Evolutionary conservation across 1,140 invertebrate genomes (phyloP).

Genomic region (Leptinotarsa undecemlineata): DNA sequence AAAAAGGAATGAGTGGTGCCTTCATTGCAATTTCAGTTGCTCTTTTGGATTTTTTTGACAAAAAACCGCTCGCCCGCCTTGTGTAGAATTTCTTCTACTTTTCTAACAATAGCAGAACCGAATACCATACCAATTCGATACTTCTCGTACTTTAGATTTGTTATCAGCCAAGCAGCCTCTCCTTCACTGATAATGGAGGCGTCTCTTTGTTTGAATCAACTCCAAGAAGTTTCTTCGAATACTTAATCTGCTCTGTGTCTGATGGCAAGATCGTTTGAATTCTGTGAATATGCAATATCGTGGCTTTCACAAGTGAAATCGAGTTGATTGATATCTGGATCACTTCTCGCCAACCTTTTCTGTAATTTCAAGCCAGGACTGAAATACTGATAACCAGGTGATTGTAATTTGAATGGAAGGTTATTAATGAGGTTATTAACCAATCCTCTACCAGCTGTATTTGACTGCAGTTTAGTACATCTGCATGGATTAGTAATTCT

Average conservation of each 20-base stretch:
- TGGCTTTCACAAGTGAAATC: slow-evolving; percentile 44
- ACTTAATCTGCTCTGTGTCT: slow-evolving; percentile 53
- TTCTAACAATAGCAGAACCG: slow-evolving; percentile 37
- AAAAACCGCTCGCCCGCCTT: not conserved
- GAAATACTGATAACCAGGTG: slow-evolving; percentile 42
- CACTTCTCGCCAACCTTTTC: slow-evolving; percentile 37
- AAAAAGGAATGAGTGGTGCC: no score
- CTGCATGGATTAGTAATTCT: no score
- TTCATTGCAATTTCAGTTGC: no score
- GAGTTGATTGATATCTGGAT: slow-evolving; percentile 42
- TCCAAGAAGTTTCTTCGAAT: slow-evolving; percentile 33
- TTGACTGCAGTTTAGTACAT: no score
- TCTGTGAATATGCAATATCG: slow-evolving; percentile 46
- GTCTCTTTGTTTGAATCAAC: not conserved
- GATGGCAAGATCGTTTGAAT: slow-evolving; percentile 44
- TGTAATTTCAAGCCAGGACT: slow-evolving; percentile 41
- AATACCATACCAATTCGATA: not conserved
- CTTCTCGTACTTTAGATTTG: not conserved
- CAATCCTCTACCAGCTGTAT: not conserved
- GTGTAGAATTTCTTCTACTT: slow-evolving; percentile 47
- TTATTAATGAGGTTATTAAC: slow-evolving; percentile 43
- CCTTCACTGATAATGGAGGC: not conserved
- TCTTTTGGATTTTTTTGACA: slow-evolving; percentile 45
- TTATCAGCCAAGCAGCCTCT: not conserved
- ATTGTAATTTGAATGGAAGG: slow-evolving; percentile 39